These are phyloP conservation scores for Blastobasis adustella DNA, from an alignment of 2,888 invertebrate species.

Conservation along the genomic window DNA sequence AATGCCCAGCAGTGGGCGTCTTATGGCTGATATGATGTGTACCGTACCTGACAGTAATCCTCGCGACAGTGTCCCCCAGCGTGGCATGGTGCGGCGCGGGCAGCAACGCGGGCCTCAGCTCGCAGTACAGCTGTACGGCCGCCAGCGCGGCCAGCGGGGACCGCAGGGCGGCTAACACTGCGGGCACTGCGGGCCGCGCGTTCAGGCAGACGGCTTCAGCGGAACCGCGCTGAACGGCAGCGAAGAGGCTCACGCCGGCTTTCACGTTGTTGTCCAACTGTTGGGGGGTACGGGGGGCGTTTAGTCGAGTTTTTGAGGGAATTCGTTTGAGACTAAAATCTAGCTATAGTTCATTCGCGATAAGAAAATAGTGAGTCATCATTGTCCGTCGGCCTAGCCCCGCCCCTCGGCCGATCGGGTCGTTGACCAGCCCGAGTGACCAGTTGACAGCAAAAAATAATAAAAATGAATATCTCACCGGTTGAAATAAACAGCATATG, in stretches of 20 bases:
- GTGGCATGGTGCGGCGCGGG: constrained; percentile 36
- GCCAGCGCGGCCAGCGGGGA: constrained; percentile 86
- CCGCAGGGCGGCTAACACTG: constrained; percentile 77
- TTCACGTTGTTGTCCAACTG: constrained; percentile 47
- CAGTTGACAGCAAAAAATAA: too few species aligned
- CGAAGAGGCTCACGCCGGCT: constrained; percentile 57
- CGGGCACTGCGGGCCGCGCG: constrained; percentile 37
- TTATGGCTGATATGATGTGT: background rate
- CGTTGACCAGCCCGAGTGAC: too few species aligned
- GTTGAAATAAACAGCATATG: too few species aligned
- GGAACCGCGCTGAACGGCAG: constrained; percentile 64
- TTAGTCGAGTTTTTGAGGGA: too few species aligned
- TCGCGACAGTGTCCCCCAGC: constrained; percentile 78
- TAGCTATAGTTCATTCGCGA: too few species aligned
- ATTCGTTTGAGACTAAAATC: too few species aligned
- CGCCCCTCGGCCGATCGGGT: too few species aligned
- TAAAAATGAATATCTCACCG: too few species aligned
- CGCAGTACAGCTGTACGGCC: constrained; percentile 75
- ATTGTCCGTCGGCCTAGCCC: too few species aligned
- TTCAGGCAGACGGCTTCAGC: constrained; percentile 42
- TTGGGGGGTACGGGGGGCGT: background rate
- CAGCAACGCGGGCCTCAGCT: constrained; percentile 67
- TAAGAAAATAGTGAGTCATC: too few species aligned
- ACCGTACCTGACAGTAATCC: constrained; percentile 79
- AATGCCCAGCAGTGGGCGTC: too few species aligned